phyloP scores from a whole-genome alignment of 2,888 invertebrate genomes.

The Subacronicta megacephala region DNA sequence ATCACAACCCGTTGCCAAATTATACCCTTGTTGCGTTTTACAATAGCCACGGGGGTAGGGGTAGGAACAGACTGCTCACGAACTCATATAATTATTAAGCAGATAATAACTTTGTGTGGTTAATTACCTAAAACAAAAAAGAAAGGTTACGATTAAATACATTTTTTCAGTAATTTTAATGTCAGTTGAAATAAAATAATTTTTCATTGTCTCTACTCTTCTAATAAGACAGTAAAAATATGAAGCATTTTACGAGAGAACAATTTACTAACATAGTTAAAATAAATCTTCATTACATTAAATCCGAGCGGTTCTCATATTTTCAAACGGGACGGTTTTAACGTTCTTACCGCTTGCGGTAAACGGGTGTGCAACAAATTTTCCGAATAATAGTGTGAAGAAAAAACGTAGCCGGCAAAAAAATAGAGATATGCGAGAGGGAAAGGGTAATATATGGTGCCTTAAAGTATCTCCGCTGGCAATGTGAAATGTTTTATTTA shows the following conservation, averaged over 20 bases:
- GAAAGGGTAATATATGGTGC: slow-evolving; percentile 65
- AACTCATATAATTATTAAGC: slow-evolving; percentile 55
- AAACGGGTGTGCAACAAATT: slow-evolving; percentile 79
- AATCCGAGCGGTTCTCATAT: slow-evolving; percentile 78
- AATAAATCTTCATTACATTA: slow-evolving; percentile 84
- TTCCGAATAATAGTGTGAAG: slow-evolving; percentile 73
- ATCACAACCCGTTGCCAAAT: slow-evolving; percentile 85
- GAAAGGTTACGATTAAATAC: neutral
- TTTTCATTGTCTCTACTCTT: slow-evolving; percentile 12
- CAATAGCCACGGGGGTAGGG: slow-evolving; percentile 70
- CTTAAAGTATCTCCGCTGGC: slow-evolving; percentile 61
- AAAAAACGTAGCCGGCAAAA: slow-evolving; percentile 65
- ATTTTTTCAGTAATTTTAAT: slow-evolving; percentile 7
- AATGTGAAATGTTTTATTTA: slow-evolving; percentile 67
- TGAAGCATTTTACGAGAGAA: slow-evolving; percentile 57
- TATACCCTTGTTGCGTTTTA: slow-evolving; percentile 84
- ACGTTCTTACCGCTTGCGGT: slow-evolving; percentile 79
- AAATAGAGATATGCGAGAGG: slow-evolving; percentile 61
- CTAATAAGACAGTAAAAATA: slow-evolving; percentile 49
- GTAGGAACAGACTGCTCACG: slow-evolving; percentile 50
- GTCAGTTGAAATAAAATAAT: slow-evolving; percentile 12
- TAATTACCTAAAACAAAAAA: slow-evolving; percentile 40
- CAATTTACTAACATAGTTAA: slow-evolving; percentile 73
- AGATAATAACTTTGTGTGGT: slow-evolving; percentile 38
- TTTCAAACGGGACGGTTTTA: slow-evolving; percentile 78